Base-by-base conservation (phyloP, 2,113 vertebrate genomes). In the Carassius auratus region DNA sequence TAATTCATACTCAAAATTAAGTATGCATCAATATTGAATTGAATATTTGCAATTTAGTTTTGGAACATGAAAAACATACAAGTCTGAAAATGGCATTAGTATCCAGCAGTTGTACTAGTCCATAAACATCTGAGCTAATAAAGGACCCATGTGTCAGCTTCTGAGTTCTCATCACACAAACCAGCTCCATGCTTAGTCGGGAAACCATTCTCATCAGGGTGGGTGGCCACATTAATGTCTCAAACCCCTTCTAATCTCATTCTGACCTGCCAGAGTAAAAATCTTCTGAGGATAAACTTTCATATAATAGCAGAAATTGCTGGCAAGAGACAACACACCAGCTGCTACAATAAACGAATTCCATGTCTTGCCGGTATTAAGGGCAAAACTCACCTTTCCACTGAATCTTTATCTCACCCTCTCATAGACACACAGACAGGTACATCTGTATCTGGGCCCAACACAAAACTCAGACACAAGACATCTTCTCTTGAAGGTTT, bases 151-250 rank as follows among this genome's bases (percentile, higher is more conserved):
- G 79, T 82, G 73, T 75, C 38, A 42, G 38, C 21, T 62, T 79
- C 23, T 12, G 36, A 64, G 14, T 85, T 73, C 55, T 73, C 50
- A 57, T 33, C 75, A 36, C 69, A 66, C 42, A 33, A 73, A 19
- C 23, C 76, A 83, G 1, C 8, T 15, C 19, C 19, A 12, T 61
- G 21, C 82, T 30, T 61, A 64, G 19, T 26, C 66, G 3, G 48
- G 61, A 62, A 62, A 81, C n/a, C 45, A 52, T 30, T 81, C 42
- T 76, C 15, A 57, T 84, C 84, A 12, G 83, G 64, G 71, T 89
- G 88, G 86, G 88, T 88, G 88, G 86, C 84, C 81, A 76, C 85
- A 57, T 76, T 26, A 84, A 42, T 48, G 62, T 79, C 78, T 82
- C 15, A 9, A 85, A 87, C 55, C 55, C 75, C 30, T 61, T 84